Conservation (phyloP, 1,140 invertebrate genomes). For the Aphelenchoides avenae region DNA sequence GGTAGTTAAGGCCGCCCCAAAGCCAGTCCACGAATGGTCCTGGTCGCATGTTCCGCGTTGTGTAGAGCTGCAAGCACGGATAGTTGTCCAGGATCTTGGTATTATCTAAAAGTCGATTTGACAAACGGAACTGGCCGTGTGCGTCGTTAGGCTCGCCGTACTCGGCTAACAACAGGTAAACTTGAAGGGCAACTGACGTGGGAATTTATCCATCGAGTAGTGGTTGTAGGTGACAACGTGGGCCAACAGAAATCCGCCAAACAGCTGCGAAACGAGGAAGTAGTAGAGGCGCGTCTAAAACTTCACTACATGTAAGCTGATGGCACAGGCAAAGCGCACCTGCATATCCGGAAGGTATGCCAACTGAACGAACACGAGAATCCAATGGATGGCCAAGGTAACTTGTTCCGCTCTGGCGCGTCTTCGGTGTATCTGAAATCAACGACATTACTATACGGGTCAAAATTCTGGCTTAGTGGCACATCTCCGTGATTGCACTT, state of each 20-base stretch:
- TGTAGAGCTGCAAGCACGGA: slow-evolving; percentile 57
- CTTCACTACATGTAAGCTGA: slow-evolving; percentile 2
- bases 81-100: slow-evolving; percentile 57
- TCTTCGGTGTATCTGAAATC: slow-evolving; percentile 38
- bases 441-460: slow-evolving; percentile 6
- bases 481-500: neutral
- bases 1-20: slow-evolving; percentile 60
- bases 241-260: slow-evolving; percentile 52
- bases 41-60: slow-evolving; percentile 58
- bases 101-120: slow-evolving; percentile 41
- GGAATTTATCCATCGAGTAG: slow-evolving; percentile 57
- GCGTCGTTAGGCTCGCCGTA: slow-evolving; percentile 5
- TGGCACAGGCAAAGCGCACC: slow-evolving; percentile 11
- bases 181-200: slow-evolving; percentile 31
- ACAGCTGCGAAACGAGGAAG: slow-evolving; percentile 50
- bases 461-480: slow-evolving; percentile 2
- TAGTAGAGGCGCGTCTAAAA: slow-evolving; percentile 38
- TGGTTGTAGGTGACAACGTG: slow-evolving; percentile 59
- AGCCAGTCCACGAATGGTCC: slow-evolving; percentile 59
- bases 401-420: slow-evolving; percentile 44
- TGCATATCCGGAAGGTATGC: slow-evolving; percentile 51
- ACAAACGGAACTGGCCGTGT: neutral
- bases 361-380: slow-evolving; percentile 45
- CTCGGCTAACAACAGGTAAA: slow-evolving; percentile 3
- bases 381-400: slow-evolving; percentile 47